phyloP scores from a whole-genome alignment of 2,888 invertebrate genomes.

The Arge pagana region DNA sequence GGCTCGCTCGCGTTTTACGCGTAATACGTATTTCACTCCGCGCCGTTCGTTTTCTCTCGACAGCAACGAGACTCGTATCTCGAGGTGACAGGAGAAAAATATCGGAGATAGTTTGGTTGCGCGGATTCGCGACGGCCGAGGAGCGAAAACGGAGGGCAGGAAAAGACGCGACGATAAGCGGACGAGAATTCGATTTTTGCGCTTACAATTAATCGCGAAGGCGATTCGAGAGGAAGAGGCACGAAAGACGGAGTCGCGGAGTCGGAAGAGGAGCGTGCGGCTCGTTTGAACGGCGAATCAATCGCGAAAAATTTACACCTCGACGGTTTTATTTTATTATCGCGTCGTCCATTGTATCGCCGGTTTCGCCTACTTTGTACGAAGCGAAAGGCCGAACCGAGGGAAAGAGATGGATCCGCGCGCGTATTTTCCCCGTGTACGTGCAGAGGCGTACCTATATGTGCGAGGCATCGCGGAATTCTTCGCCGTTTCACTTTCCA shows the following conservation, averaged over 20 bases:
- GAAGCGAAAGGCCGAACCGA: neutral
- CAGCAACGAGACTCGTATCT: neutral
- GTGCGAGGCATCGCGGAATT: conserved; percentile 15
- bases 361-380: no score
- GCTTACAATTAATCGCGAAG: no score
- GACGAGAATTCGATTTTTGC: neutral
- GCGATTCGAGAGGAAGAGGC: neutral
- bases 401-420: neutral
- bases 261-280: neutral
- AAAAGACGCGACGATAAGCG: neutral
- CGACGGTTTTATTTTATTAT: no score
- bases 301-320: no score
- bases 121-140: neutral
- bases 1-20: no score
- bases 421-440: no score
- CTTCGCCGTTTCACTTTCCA: conserved; percentile 22
- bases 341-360: no score
- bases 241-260: neutral
- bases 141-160: neutral
- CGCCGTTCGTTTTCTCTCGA: neutral
- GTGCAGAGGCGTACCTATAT: conserved; percentile 16
- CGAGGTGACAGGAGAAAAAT: no score
- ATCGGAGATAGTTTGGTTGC: neutral
- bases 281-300: no score
- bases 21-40: neutral